Percentiles rank a stretch among this genome's conserved stretches.
Conservation (phyloP, 1,140 invertebrate genomes). For the Dendrolimus punctatus region DNA sequence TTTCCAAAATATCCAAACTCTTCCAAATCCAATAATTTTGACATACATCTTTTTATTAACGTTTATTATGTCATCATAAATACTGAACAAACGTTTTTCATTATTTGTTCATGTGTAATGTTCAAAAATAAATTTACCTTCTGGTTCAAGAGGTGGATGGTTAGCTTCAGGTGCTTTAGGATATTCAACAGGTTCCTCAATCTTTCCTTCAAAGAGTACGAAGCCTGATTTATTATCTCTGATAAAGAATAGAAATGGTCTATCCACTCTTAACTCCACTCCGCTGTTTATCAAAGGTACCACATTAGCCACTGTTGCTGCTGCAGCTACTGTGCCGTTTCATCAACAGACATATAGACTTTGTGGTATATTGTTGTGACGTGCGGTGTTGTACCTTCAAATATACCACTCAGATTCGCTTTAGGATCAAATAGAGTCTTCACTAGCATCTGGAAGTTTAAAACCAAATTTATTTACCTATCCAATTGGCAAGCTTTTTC, state of each 20-base stretch:
- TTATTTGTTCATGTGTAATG: too few relatives aligned
- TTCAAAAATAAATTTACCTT: too few relatives aligned
- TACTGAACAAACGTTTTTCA: too few relatives aligned
- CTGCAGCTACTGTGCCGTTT: conserved; percentile 81
- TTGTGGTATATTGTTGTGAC: conserved; percentile 79
- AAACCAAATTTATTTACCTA: too few relatives aligned
- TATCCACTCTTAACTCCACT: conserved; percentile 67
- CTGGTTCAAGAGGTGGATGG: too few relatives aligned
- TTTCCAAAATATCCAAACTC: too few relatives aligned
- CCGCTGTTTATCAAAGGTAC: conserved; percentile 73
- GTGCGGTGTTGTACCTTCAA: conserved; percentile 54
- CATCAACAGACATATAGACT: conserved; percentile 80
- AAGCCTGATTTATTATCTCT: conserved; percentile 73
- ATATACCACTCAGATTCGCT: conserved; percentile 77
- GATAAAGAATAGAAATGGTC: conserved; percentile 83
- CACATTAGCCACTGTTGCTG: conserved; percentile 75
- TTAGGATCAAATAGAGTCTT: conserved; percentile 73
- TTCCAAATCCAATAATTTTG: too few relatives aligned
- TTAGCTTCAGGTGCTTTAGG: conserved; percentile 7
- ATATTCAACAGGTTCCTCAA: conserved; percentile 64
- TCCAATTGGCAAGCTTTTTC: too few relatives aligned
- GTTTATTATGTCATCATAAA: too few relatives aligned
- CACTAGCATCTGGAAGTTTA: conserved; percentile 73
- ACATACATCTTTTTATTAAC: too few relatives aligned
- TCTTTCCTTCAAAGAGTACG: conserved; percentile 79